Percentiles rank a stretch among this genome's conserved stretches.
These are phyloP conservation scores for Archocentrus centrarchus DNA, from an alignment of 2,113 vertebrate species.

Conservation along the genomic window DNA sequence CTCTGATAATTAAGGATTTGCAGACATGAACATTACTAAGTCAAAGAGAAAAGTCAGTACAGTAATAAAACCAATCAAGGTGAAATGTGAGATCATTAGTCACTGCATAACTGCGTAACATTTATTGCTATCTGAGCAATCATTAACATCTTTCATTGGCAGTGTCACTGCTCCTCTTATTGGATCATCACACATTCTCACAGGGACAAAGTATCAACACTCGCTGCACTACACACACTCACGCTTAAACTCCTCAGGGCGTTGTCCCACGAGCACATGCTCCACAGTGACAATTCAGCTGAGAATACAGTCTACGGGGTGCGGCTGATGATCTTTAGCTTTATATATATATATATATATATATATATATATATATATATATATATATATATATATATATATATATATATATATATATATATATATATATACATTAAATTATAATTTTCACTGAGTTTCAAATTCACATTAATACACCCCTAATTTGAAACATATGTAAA, in stretches of 20 bases:
- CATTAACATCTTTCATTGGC: slow-evolving; percentile 64
- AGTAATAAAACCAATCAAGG: not conserved
- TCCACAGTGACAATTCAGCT: not conserved
- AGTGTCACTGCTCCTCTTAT: not conserved
- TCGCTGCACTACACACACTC: not conserved
- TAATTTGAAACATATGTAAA: not conserved
- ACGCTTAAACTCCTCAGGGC: not conserved
- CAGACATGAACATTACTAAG: not conserved
- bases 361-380: not conserved
- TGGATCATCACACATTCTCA: slow-evolving; percentile 1
- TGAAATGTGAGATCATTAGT: not conserved
- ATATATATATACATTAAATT: rapidly evolving
- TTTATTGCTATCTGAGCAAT: slow-evolving; percentile 51
- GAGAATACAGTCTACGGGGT: not conserved
- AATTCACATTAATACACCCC: not conserved
- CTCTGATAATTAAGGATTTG: not conserved
- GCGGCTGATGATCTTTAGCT: not conserved
- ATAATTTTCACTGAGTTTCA: not conserved
- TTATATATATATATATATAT: not conserved
- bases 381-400: too few relatives aligned
- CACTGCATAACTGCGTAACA: not conserved
- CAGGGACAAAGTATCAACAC: slow-evolving; percentile 7
- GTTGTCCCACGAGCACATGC: not conserved
- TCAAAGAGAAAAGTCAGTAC: not conserved
- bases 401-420: too few relatives aligned